Evolutionary conservation across 1,140 invertebrate genomes (phyloP).

Genomic region (Stenopsyche tienmushanensis): DNA sequence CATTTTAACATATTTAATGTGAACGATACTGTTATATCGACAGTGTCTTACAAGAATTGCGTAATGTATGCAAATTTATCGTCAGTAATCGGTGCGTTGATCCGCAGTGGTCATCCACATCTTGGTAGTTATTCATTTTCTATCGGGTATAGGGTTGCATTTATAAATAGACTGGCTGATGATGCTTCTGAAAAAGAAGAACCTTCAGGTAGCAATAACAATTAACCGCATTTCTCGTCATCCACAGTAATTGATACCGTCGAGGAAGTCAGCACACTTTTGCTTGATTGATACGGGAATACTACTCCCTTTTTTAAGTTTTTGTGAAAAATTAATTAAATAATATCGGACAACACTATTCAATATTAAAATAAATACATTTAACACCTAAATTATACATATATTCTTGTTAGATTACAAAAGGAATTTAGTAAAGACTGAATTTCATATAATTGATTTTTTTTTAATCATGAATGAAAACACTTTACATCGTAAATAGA

Average conservation of each 20-base stretch:
- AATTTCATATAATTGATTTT: no score
- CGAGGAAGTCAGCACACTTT: background rate
- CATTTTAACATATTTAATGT: no score
- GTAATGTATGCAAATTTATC: no score
- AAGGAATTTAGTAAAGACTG: no score
- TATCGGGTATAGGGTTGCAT: slow-evolving; percentile 5
- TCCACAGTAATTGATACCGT: slow-evolving; percentile 29
- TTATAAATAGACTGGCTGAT: slow-evolving; percentile 16
- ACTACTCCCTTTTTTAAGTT: background rate
- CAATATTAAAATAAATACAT: background rate
- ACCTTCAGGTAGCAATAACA: slow-evolving; percentile 9
- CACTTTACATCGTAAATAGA: no score
- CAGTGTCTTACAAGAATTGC: no score
- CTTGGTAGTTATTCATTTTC: background rate
- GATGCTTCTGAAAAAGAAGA: slow-evolving; percentile 8
- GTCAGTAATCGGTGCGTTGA: no score
- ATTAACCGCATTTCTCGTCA: slow-evolving; percentile 34
- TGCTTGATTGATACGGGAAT: background rate
- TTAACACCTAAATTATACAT: background rate
- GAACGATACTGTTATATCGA: no score
- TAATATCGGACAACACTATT: background rate
- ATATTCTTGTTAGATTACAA: no score
- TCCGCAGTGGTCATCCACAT: no score
- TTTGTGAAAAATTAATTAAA: background rate
- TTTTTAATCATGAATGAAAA: no score